phyloP scores from a whole-genome alignment of 2,797 vertebrate genomes.

The Sparidentex hasta region DNA sequence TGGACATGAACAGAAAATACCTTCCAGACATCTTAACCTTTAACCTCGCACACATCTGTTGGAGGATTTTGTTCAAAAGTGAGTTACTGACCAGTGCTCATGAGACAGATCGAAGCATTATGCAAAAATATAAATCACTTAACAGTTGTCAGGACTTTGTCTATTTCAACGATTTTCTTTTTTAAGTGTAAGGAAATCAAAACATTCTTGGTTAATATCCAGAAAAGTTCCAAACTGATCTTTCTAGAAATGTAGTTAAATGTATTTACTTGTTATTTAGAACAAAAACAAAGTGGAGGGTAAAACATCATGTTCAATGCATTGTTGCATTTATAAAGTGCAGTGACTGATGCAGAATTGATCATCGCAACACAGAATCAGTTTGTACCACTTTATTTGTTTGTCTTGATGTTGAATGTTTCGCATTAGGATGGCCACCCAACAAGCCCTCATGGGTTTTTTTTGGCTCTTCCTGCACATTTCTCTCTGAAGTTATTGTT shows the following conservation, averaged over 20 bases:
- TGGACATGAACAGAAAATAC: neutral
- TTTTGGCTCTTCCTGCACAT: too few species aligned
- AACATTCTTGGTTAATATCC: neutral
- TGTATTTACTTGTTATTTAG: too few species aligned
- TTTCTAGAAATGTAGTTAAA: too few species aligned
- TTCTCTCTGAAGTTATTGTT: too few species aligned
- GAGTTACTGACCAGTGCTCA: neutral
- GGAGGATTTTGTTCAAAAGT: neutral
- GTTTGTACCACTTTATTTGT: too few species aligned
- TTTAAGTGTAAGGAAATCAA: neutral
- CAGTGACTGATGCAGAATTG: neutral
- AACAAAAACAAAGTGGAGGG: too few species aligned
- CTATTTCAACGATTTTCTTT: neutral
- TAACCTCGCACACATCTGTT: neutral
- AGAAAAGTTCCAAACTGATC: too few species aligned
- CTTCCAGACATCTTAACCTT: neutral
- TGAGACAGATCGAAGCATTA: too few species aligned
- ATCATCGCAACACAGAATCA: neutral
- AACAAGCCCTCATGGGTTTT: too few species aligned
- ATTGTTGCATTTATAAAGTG: neutral
- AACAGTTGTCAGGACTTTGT: neutral
- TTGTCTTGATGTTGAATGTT: too few species aligned
- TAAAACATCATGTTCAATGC: neutral
- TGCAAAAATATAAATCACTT: neutral
- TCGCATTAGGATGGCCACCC: too few species aligned